Conservation (phyloP, 1,140 invertebrate species). For the Drosophila jambulina region DNA sequence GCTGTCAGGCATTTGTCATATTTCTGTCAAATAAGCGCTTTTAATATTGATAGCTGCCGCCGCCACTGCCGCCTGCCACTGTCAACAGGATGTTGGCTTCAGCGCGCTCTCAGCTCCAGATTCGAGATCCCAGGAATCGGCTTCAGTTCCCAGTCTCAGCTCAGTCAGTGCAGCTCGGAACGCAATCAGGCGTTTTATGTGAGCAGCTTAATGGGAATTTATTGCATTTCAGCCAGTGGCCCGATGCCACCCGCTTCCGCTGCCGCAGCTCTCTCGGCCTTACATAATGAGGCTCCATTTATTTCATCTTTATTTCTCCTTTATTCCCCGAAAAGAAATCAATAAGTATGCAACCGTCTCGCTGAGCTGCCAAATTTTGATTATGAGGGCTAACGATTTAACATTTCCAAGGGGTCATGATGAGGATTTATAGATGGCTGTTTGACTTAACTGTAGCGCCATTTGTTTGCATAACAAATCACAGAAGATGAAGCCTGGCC, state of each 20-base stretch:
- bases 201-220: slow-evolving; percentile 82
- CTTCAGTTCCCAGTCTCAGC: slow-evolving; percentile 16
- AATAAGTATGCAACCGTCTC: slow-evolving; percentile 60
- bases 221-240: slow-evolving; percentile 67
- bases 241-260: slow-evolving; percentile 18
- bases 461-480: slow-evolving; percentile 80
- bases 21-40: slow-evolving; percentile 84
- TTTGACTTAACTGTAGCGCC: slow-evolving; percentile 69
- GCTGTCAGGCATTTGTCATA: slow-evolving; percentile 83
- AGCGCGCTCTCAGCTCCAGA: slow-evolving; percentile 59
- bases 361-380: slow-evolving; percentile 67
- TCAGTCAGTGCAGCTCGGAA: slow-evolving; percentile 51
- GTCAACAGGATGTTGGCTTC: slow-evolving; percentile 81
- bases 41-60: slow-evolving; percentile 81
- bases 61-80: slow-evolving; percentile 47
- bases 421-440: slow-evolving; percentile 71
- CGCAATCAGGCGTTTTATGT: slow-evolving; percentile 83
- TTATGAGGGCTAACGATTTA: slow-evolving; percentile 66
- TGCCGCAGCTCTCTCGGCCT: slow-evolving; percentile 22
- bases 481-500: slow-evolving; percentile 16
- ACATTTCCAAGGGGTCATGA: slow-evolving; percentile 45
- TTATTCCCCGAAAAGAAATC: slow-evolving; percentile 40
- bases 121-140: slow-evolving; percentile 18
- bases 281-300: slow-evolving; percentile 66
- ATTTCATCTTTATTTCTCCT: slow-evolving; percentile 18